phyloP scores from a whole-genome alignment of 2,888 invertebrate species.

The Stenolophus ochropezus region DNA sequence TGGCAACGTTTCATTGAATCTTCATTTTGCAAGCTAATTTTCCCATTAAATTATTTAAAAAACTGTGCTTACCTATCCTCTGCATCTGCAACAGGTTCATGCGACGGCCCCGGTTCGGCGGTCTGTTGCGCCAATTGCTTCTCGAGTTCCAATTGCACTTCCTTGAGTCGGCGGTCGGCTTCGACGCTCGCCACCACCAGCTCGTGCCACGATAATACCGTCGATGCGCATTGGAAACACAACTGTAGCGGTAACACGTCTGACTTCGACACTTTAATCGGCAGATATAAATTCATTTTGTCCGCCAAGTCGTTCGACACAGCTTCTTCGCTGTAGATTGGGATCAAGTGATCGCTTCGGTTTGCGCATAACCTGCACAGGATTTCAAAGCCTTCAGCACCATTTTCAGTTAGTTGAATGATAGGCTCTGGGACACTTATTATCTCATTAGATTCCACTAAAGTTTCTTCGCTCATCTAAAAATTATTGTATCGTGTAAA shows the following conservation, averaged over 20 bases:
- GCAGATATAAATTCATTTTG: conserved; percentile 80
- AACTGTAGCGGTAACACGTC: conserved; percentile 78
- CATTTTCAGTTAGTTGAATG: conserved; percentile 60
- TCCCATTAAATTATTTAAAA: not conserved
- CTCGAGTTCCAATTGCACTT: conserved; percentile 66
- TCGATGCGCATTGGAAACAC: conserved; percentile 80
- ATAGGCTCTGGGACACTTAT: conserved; percentile 25
- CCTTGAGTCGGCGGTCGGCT: conserved; percentile 74
- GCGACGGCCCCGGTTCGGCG: conserved; percentile 37
- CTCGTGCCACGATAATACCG: conserved; percentile 80
- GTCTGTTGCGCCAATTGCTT: conserved; percentile 62
- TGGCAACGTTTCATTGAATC: not conserved
- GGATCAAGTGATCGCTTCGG: conserved; percentile 75
- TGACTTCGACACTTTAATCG: conserved; percentile 75
- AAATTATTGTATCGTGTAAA: not conserved
- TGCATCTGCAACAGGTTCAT: not conserved
- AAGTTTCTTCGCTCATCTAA: conserved; percentile 34
- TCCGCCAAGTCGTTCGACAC: conserved; percentile 76
- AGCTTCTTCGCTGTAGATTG: conserved; percentile 80
- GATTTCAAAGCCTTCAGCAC: conserved; percentile 60
- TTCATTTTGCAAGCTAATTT: not conserved
- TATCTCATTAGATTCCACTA: conserved; percentile 17
- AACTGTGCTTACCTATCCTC: conserved; percentile 35
- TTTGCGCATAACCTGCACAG: conserved; percentile 78
- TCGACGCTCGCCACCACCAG: conserved; percentile 75